Evolutionary conservation across 2,888 invertebrate genomes (phyloP).

Genomic region (Nasonia oneida): DNA sequence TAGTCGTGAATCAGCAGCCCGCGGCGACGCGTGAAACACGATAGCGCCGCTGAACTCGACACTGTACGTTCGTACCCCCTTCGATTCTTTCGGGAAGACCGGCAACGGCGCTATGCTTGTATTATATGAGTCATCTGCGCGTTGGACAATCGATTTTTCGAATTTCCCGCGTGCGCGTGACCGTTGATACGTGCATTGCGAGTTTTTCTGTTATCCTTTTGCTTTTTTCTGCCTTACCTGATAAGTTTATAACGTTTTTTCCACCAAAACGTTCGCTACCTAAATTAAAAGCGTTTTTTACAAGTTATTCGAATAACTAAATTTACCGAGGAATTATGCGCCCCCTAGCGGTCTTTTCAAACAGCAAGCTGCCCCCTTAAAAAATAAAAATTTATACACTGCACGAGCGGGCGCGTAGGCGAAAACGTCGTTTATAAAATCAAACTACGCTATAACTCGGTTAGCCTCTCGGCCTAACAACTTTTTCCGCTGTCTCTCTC

Average conservation of each 20-base stretch:
- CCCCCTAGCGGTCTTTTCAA: neutral
- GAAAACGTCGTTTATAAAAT: neutral
- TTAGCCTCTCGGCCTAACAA: neutral
- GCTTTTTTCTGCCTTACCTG: too few relatives aligned
- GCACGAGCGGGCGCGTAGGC: neutral
- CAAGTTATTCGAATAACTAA: too few relatives aligned
- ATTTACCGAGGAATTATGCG: too few relatives aligned
- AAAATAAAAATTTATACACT: too few relatives aligned
- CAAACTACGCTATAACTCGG: neutral
- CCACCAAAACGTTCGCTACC: too few relatives aligned
- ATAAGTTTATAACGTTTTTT: too few relatives aligned
- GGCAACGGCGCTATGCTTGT: neutral
- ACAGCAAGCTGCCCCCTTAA: neutral
- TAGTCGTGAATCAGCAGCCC: slow-evolving; percentile 23
- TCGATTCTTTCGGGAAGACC: slow-evolving; percentile 38
- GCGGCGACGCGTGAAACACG: slow-evolving; percentile 20
- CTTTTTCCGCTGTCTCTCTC: neutral
- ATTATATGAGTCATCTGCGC: neutral
- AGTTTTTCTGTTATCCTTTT: too few relatives aligned
- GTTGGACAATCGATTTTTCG: slow-evolving; percentile 4
- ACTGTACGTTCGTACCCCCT: slow-evolving; percentile 7
- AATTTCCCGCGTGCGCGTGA: slow-evolving; percentile 20
- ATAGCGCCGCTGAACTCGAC: slow-evolving; percentile 29
- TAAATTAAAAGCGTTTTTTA: too few relatives aligned
- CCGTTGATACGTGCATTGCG: neutral